Percentiles rank a stretch among this genome's conserved stretches.
These are phyloP conservation scores for Orthosia gracilis DNA, from an alignment of 2,888 invertebrate species.

Conservation along the genomic window DNA sequence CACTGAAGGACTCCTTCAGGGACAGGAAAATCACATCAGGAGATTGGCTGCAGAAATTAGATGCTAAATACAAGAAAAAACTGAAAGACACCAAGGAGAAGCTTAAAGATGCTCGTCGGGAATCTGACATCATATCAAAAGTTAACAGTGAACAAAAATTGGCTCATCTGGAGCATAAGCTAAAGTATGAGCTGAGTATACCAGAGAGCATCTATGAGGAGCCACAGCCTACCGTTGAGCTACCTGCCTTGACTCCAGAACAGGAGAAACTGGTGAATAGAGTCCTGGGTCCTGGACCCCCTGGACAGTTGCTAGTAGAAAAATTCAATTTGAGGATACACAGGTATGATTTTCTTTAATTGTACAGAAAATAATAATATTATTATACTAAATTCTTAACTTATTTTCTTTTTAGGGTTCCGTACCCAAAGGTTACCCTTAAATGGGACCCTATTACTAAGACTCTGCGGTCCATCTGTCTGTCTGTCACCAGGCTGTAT, in stretches of 20 bases:
- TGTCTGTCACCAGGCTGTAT: too few species aligned
- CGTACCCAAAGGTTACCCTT: too few species aligned
- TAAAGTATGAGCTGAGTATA: conserved; percentile 87
- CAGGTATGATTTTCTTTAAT: conserved; percentile 72
- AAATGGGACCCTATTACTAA: too few species aligned
- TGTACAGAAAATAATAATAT: background rate
- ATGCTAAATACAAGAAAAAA: conserved; percentile 86
- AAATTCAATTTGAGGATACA: conserved; percentile 89
- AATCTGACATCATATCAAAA: conserved; percentile 87
- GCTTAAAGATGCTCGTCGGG: conserved; percentile 86
- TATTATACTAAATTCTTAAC: background rate
- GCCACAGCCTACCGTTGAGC: conserved; percentile 82
- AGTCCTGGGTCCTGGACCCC: conserved; percentile 91
- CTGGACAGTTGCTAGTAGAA: conserved; percentile 92
- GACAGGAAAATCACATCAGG: conserved; percentile 86
- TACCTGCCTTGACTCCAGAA: conserved; percentile 93
- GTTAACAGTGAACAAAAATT: conserved; percentile 87
- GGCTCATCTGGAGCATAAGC: conserved; percentile 84
- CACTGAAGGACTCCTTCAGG: conserved; percentile 91
- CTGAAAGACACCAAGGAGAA: conserved; percentile 83
- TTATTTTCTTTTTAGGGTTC: too few species aligned
- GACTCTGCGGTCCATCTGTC: too few species aligned
- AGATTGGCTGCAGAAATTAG: conserved; percentile 90
- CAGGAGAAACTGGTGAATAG: conserved; percentile 91
- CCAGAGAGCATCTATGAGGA: conserved; percentile 88